Conservation (phyloP, 2,113 vertebrate species). For the Pseudorectes ferrugineus region DNA sequence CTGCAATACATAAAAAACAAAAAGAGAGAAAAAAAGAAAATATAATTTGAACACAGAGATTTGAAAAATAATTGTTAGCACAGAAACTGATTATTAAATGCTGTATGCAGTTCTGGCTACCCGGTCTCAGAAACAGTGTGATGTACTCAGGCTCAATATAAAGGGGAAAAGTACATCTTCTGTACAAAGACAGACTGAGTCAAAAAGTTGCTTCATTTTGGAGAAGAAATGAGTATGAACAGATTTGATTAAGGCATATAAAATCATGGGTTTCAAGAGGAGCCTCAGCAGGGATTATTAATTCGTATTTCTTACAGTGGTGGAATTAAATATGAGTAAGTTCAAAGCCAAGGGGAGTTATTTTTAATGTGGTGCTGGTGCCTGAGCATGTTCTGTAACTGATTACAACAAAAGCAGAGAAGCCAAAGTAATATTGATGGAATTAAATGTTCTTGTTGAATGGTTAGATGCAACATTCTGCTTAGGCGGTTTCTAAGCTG, state of each 20-base stretch:
- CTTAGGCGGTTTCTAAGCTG: background rate
- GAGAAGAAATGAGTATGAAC: background rate
- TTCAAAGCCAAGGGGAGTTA: background rate
- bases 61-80: background rate
- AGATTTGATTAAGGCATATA: background rate
- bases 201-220: background rate
- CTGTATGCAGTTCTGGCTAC: background rate
- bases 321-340: background rate
- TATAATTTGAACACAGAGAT: background rate
- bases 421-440: background rate
- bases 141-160: background rate
- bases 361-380: background rate
- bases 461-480: background rate
- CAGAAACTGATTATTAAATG: background rate
- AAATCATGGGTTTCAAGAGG: background rate
- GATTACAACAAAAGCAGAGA: background rate
- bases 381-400: background rate
- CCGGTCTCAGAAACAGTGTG: background rate
- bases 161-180: background rate
- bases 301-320: background rate
- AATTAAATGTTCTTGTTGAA: background rate
- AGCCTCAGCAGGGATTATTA: background rate
- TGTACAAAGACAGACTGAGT: background rate
- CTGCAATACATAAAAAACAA: background rate
- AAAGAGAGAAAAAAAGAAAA: rapidly evolving